Conservation (phyloP, 2,113 vertebrate genomes). For the Toxostoma redivivum region DNA sequence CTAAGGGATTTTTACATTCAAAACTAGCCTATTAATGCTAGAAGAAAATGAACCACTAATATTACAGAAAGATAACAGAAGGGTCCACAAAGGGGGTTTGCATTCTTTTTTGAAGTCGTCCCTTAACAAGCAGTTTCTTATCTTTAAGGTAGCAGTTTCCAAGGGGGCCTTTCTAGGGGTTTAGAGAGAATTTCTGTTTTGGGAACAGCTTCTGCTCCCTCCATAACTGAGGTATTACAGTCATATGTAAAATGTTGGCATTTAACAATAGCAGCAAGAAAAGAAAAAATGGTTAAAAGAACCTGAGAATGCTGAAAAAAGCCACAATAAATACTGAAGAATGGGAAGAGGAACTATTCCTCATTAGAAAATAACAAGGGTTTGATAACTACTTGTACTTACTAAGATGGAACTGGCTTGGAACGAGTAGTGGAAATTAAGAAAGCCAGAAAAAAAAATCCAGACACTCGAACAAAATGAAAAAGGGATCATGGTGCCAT, state of each 20-base stretch:
- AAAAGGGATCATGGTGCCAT: not conserved
- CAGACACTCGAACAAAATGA: not conserved
- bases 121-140: too few relatives aligned
- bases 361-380: slow-evolving; percentile 16
- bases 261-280: slow-evolving; percentile 8
- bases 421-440: not conserved
- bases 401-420: slow-evolving; percentile 16
- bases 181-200: too few relatives aligned
- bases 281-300: slow-evolving; percentile 38
- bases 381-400: slow-evolving; percentile 35
- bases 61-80: too few relatives aligned
- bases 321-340: slow-evolving; percentile 26
- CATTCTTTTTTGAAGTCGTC: too few relatives aligned
- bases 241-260: slow-evolving; percentile 32
- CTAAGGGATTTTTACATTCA: too few relatives aligned
- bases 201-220: too few relatives aligned
- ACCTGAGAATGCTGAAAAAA: slow-evolving; percentile 49
- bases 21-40: too few relatives aligned
- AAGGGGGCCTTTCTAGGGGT: too few relatives aligned
- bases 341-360: slow-evolving; percentile 36
- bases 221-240: too few relatives aligned
- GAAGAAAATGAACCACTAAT: too few relatives aligned
- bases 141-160: too few relatives aligned
- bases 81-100: too few relatives aligned
- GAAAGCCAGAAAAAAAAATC: slow-evolving; percentile 25